Evolutionary conservation across 2,888 invertebrate genomes (phyloP).

Genomic region (Hypomecis punctinalis): DNA sequence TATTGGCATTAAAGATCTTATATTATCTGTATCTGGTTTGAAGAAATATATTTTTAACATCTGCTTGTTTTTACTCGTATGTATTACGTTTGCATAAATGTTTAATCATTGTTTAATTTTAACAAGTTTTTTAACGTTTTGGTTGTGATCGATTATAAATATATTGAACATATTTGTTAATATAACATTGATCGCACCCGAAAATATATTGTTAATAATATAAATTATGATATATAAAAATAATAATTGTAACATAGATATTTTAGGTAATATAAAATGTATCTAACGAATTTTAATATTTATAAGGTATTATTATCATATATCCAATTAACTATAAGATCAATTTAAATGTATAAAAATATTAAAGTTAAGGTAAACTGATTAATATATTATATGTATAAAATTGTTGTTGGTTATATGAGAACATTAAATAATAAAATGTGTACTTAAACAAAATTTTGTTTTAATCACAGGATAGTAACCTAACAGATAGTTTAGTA

Average conservation of each 20-base stretch:
- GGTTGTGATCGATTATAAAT: slow-evolving; percentile 77
- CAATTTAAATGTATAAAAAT: slow-evolving; percentile 2
- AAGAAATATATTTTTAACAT: too few relatives aligned
- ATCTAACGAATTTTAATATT: not conserved
- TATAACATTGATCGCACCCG: slow-evolving; percentile 75
- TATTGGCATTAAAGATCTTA: too few relatives aligned
- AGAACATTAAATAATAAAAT: slow-evolving; percentile 39
- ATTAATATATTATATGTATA: slow-evolving; percentile 45
- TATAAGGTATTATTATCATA: not conserved
- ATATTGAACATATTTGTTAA: slow-evolving; percentile 35
- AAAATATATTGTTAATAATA: slow-evolving; percentile 47
- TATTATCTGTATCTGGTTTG: too few relatives aligned
- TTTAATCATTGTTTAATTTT: not conserved
- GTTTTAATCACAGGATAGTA: too few relatives aligned
- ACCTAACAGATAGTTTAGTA: too few relatives aligned
- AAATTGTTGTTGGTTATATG: slow-evolving; percentile 39
- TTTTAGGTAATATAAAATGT: too few relatives aligned
- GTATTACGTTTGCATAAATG: not conserved
- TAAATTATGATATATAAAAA: slow-evolving; percentile 29
- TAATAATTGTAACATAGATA: slow-evolving; percentile 8
- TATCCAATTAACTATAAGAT: not conserved
- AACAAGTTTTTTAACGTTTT: slow-evolving; percentile 57
- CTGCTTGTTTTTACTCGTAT: not conserved
- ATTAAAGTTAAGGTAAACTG: slow-evolving; percentile 27
- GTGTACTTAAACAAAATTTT: slow-evolving; percentile 32